Evolutionary conservation across 2,797 vertebrate species (phyloP).

Genomic region (Mus spretus): DNA sequence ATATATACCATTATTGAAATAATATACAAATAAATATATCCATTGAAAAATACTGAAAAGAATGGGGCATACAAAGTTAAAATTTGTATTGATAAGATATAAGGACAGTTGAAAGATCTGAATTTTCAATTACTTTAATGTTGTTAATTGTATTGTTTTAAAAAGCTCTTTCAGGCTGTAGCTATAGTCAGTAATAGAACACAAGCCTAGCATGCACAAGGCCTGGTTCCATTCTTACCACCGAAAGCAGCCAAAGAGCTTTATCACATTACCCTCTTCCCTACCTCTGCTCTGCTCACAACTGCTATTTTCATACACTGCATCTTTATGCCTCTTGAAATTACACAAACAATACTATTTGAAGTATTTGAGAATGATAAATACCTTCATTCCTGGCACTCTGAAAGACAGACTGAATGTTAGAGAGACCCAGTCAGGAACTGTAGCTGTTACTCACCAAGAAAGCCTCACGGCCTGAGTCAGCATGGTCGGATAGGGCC

Average conservation of each 20-base stretch:
- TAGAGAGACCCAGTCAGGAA: neutral
- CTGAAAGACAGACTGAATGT: neutral
- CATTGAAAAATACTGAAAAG: neutral
- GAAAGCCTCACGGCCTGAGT: neutral
- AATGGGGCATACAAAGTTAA: neutral
- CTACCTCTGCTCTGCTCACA: neutral
- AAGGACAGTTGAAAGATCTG: neutral
- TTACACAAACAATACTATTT: neutral
- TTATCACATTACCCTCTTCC: neutral
- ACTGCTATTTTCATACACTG: neutral
- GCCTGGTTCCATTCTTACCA: neutral
- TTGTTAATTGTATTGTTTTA: neutral
- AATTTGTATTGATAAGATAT: neutral
- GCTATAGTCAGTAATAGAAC: neutral
- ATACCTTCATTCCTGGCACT: neutral
- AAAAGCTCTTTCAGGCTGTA: neutral
- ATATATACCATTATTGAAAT: neutral
- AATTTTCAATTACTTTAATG: neutral
- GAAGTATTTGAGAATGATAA: neutral
- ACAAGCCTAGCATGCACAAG: neutral
- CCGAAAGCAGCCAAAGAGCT: neutral
- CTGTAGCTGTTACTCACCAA: neutral
- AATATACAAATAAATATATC: neutral
- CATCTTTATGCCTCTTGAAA: neutral
- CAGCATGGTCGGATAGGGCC: neutral